Conservation (phyloP, 2,888 invertebrate genomes). For the Uloborus plumipes region DNA sequence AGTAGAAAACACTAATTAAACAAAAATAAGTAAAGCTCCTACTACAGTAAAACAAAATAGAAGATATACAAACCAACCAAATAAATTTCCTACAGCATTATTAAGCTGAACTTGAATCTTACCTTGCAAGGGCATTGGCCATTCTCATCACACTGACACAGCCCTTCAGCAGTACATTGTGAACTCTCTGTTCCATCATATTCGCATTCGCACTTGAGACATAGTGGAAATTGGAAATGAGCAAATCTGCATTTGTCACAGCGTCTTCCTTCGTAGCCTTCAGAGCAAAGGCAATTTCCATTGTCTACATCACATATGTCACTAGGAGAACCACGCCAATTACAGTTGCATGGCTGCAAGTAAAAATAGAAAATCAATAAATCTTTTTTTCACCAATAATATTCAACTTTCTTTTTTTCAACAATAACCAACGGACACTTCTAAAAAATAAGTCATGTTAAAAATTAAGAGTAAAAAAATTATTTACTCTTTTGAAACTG, state of each 20-base stretch:
- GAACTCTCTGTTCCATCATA: conserved; percentile 78
- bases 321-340: conserved; percentile 79
- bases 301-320: conserved; percentile 77
- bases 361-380: background rate
- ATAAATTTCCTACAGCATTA: too few relatives aligned
- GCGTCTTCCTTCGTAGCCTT: conserved; percentile 74
- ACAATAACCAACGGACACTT: too few relatives aligned
- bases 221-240: conserved; percentile 89
- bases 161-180: conserved; percentile 73
- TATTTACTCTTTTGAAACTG: too few relatives aligned
- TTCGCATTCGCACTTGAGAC: conserved; percentile 87
- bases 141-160: conserved; percentile 80
- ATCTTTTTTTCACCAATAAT: too few relatives aligned
- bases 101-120: conserved; percentile 57
- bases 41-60: too few relatives aligned
- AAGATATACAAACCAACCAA: too few relatives aligned
- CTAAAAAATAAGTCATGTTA: too few relatives aligned
- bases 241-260: conserved; percentile 89
- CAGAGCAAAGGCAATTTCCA: conserved; percentile 79
- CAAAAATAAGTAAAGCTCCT: too few relatives aligned
- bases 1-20: too few relatives aligned
- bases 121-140: conserved; percentile 93
- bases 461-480: too few relatives aligned
- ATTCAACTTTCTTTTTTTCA: too few relatives aligned
- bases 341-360: conserved; percentile 80